Evolutionary conservation across 1,140 invertebrate genomes (phyloP), one percentile per base, ranked within the genome.

Genomic region (Belonocnema kinseyi): DNA sequence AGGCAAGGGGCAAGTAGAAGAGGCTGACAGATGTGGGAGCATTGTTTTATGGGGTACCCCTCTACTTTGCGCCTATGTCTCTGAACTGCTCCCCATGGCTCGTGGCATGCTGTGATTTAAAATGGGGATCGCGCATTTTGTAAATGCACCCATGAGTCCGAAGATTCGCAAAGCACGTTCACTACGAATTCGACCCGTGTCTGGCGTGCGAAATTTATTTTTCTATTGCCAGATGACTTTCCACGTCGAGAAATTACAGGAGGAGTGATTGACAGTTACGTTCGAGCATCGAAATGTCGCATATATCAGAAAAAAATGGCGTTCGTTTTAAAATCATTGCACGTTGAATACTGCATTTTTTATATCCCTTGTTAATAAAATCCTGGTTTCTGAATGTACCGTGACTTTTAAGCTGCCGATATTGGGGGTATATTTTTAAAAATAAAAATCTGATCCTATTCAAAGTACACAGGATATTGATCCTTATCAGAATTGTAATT

Each of bases 11-110:
- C 83, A 89, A 86, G 87, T 86, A 90, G 87, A 91, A 91, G 90
- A 91, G 91, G 88, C 91, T 90, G 91, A 92, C 91, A 92, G 91
- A 92, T 91, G 91, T 92, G 91, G 91, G 91, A 92, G 90, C 91
- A 92, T 92, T 92, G 91, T 92, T 92, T 92, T 92, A 91, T 88
- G 88, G 86, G 87, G 87, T 86, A 86, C 87, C 84, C 85, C 79
- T 80, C 80, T 78, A 75, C 85, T 80, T 82, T 80, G 58, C 82
- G 70, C 77, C 81, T 80, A 77, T 81, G 77, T 82, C 81, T 84
- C 76, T 78, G 17, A 74, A 51, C 81, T 78, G 80, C 77, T 78
- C 80, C 78, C 80, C 72, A 80, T 73, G 74, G 83, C 78, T 79
- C 81, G 84, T 86, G 80, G 85, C 87, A 80, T 89, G 90, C 89